Percentiles rank a stretch among this genome's conserved stretches.
Evolutionary conservation across 92 coral and sea anemone species (phyloP).

Genomic region (Epizoanthus scotinus): DNA sequence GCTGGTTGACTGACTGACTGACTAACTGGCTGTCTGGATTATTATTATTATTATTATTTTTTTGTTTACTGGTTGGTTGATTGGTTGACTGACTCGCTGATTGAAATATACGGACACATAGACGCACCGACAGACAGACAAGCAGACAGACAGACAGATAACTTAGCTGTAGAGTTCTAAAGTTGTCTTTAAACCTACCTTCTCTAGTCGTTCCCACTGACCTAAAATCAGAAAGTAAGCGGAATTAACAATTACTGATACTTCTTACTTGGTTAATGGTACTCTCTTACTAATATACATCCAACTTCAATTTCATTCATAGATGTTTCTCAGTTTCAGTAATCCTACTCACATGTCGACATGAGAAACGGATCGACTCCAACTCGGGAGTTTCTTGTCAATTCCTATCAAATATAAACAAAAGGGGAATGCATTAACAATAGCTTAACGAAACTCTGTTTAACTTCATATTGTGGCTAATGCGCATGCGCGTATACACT

Average conservation of each 20-base stretch:
- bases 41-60: no score
- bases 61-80: no score
- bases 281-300: no score
- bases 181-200: conserved; percentile 49
- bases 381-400: conserved; percentile 69
- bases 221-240: conserved; percentile 47
- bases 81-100: no score
- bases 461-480: no score
- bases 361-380: conserved; percentile 95
- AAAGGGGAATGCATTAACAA: background rate
- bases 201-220: conserved; percentile 73
- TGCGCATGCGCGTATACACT: no score
- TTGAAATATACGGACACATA: no score
- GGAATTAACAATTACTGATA: background rate
- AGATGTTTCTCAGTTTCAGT: no score
- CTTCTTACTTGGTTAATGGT: background rate
- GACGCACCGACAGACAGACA: background rate
- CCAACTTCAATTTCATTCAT: no score
- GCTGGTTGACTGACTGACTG: no score
- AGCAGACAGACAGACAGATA: background rate
- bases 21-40: no score
- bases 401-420: conserved; percentile 58
- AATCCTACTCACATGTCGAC: conserved; percentile 75
- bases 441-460: no score
- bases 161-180: background rate